phyloP scores from a whole-genome alignment of 2,888 invertebrate genomes.

The Eulithis testata region DNA sequence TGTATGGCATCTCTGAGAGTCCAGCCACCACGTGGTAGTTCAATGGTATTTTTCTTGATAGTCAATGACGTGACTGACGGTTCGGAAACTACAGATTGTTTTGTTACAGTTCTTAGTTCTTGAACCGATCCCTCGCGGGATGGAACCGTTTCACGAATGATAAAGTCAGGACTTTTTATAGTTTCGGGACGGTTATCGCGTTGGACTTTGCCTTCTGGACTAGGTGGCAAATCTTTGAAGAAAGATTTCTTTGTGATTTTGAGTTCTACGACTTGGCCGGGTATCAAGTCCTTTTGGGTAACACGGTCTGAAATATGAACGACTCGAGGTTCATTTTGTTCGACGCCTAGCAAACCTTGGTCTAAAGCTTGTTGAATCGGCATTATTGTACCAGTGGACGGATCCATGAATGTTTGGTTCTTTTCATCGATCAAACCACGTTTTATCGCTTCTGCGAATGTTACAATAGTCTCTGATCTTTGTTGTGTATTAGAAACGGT shows the following conservation, averaged over 20 bases:
- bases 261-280: slow-evolving; percentile 79
- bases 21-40: slow-evolving; percentile 94
- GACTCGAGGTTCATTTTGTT: slow-evolving; percentile 77
- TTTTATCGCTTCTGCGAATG: slow-evolving; percentile 91
- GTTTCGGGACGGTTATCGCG: slow-evolving; percentile 83
- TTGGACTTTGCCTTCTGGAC: slow-evolving; percentile 79
- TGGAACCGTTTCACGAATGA: slow-evolving; percentile 53
- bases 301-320: slow-evolving; percentile 72
- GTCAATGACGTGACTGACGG: slow-evolving; percentile 77
- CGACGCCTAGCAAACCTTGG: slow-evolving; percentile 88
- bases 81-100: slow-evolving; percentile 73
- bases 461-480: slow-evolving; percentile 85
- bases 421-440: slow-evolving; percentile 92
- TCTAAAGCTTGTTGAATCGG: slow-evolving; percentile 91
- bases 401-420: slow-evolving; percentile 90
- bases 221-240: slow-evolving; percentile 75
- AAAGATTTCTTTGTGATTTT: slow-evolving; percentile 82
- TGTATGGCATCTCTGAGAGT: slow-evolving; percentile 92
- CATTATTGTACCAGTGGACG: slow-evolving; percentile 88
- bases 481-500: slow-evolving; percentile 88
- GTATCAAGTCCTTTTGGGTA: slow-evolving; percentile 68
- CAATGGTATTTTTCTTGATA: slow-evolving; percentile 89
- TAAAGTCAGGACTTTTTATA: slow-evolving; percentile 83
- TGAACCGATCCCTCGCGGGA: slow-evolving; percentile 58
- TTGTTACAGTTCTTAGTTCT: slow-evolving; percentile 72